Conservation (phyloP, 2,888 invertebrate species). For the Aromia moschata region DNA sequence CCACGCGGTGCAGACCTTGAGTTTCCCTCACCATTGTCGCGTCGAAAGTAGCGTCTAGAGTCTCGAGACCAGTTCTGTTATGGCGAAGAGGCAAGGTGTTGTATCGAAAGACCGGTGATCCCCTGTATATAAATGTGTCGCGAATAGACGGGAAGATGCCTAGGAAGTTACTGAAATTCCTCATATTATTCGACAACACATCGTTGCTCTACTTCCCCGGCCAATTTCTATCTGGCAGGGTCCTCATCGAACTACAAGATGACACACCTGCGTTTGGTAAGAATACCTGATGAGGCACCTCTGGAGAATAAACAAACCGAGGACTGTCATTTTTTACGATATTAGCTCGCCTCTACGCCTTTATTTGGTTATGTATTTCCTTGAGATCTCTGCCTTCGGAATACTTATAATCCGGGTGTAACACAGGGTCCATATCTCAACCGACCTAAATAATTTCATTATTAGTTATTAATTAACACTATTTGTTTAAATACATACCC, state of each 20-base stretch:
- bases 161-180: constrained; percentile 88
- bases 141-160: constrained; percentile 68
- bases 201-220: constrained; percentile 93
- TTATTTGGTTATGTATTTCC: constrained; percentile 2
- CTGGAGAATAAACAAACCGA: constrained; percentile 26
- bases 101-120: constrained; percentile 15
- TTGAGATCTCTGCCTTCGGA: no score
- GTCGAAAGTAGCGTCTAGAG: constrained; percentile 38
- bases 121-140: constrained; percentile 10
- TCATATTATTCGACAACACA: constrained; percentile 93
- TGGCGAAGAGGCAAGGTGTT: constrained; percentile 36
- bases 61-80: constrained; percentile 38
- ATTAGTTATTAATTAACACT: no score
- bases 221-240: constrained; percentile 90
- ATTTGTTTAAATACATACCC: no score
- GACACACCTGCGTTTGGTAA: constrained; percentile 89
- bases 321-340: constrained; percentile 32
- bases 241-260: constrained; percentile 91
- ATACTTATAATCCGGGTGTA: no score
- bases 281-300: constrained; percentile 52
- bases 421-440: no score
- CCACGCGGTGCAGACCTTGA: constrained; percentile 44
- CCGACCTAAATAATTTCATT: no score
- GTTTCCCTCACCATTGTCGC: constrained; percentile 46
- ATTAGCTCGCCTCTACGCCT: constrained; percentile 2